Conservation (phyloP, 2,113 vertebrate genomes). For the Halichoerus grypus region DNA sequence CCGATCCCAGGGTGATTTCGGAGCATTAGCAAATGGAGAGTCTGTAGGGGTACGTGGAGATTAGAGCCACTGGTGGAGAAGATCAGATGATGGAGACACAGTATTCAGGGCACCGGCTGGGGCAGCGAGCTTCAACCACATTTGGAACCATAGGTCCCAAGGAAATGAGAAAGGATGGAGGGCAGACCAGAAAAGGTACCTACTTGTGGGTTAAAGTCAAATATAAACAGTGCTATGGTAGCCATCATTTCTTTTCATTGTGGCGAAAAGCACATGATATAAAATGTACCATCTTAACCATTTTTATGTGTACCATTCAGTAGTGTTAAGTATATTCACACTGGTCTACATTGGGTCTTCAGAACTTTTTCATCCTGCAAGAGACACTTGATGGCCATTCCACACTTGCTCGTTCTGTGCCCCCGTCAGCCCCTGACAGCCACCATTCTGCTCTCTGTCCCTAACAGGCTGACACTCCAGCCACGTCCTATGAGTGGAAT, state of each 20-base stretch:
- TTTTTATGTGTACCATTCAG: background rate
- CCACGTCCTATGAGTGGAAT: background rate
- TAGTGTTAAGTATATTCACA: background rate
- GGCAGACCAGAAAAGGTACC: conserved; percentile 3
- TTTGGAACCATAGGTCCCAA: background rate
- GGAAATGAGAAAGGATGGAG: background rate
- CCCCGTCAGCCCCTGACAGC: background rate
- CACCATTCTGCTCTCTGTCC: background rate
- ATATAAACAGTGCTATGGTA: background rate
- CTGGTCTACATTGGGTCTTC: background rate
- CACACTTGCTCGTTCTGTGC: background rate
- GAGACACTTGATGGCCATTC: background rate
- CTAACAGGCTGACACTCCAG: background rate
- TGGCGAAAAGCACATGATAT: background rate
- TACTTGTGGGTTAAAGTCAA: background rate
- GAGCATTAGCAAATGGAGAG: background rate
- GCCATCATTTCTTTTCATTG: background rate
- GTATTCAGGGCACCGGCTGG: background rate
- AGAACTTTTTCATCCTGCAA: conserved; percentile 4
- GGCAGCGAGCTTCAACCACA: background rate
- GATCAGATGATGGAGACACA: background rate
- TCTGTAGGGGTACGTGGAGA: background rate
- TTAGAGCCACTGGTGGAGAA: conserved; percentile 1
- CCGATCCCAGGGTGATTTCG: conserved; percentile 10
- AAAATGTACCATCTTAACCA: background rate